phyloP scores from a whole-genome alignment of 2,113 vertebrate species.

The Calypte anna region DNA sequence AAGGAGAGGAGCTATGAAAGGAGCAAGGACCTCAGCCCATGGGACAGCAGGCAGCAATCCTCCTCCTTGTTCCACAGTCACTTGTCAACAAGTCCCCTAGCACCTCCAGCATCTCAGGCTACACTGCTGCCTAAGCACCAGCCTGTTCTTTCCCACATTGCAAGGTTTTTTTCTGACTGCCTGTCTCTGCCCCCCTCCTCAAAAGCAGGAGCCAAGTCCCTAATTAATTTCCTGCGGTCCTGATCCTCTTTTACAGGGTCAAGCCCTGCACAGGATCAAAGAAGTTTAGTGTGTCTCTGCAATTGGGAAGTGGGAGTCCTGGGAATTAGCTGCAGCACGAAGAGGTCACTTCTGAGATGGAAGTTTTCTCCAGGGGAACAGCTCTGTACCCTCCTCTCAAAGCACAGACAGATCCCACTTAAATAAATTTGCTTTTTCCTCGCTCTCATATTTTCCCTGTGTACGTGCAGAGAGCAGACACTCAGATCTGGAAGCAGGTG shows the following conservation, averaged over 20 bases:
- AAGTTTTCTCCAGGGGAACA: background rate
- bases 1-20: background rate
- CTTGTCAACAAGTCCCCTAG: background rate
- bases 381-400: background rate
- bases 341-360: background rate
- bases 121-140: accelerated
- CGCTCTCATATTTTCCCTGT: background rate
- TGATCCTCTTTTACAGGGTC: background rate
- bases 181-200: background rate
- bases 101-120: background rate
- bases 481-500: accelerated
- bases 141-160: background rate
- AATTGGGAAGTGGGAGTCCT: background rate
- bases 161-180: background rate
- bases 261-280: background rate
- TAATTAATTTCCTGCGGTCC: background rate
- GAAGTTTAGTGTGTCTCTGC: background rate
- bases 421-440: background rate
- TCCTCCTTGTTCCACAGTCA: accelerated
- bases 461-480: accelerated
- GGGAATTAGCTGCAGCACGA: background rate
- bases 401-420: background rate
- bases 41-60: accelerated
- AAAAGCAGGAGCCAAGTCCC: background rate
- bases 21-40: background rate